Evolutionary conservation across 2,113 vertebrate species (phyloP).

Genomic region (Gallinago media): DNA sequence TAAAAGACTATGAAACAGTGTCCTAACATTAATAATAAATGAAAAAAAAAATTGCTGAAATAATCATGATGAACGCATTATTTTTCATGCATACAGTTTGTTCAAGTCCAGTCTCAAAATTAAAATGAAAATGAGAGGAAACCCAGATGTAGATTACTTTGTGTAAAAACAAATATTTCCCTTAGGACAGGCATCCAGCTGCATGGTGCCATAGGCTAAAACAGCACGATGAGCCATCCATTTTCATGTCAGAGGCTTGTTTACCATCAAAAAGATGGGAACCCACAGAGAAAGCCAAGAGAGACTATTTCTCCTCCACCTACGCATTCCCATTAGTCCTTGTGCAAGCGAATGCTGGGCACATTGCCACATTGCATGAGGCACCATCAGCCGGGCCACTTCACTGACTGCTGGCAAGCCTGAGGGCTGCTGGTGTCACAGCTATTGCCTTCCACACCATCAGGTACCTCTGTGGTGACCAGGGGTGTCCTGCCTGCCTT

Average conservation of each 20-base stretch:
- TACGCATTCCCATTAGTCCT: background rate
- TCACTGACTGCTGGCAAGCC: background rate
- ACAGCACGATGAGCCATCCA: background rate
- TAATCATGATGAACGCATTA: background rate
- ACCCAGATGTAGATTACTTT: background rate
- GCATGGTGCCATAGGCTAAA: background rate
- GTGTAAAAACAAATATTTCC: background rate
- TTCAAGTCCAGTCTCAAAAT: background rate
- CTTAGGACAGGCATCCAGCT: background rate
- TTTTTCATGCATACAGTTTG: background rate
- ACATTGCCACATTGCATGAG: background rate
- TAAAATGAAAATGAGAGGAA: background rate
- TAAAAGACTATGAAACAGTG: background rate
- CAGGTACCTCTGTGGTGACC: background rate
- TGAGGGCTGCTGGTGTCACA: background rate
- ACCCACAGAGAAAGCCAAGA: background rate
- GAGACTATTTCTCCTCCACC: background rate
- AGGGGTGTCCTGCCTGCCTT: background rate
- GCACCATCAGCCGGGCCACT: background rate
- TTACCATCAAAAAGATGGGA: background rate
- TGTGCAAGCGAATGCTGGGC: background rate
- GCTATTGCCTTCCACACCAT: fast-evolving
- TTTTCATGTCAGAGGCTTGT: background rate
- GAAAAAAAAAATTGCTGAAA: background rate
- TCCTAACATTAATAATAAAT: background rate